These are phyloP conservation scores for Clostera curtula DNA, from an alignment of 2,888 invertebrate species.

Conservation along the genomic window DNA sequence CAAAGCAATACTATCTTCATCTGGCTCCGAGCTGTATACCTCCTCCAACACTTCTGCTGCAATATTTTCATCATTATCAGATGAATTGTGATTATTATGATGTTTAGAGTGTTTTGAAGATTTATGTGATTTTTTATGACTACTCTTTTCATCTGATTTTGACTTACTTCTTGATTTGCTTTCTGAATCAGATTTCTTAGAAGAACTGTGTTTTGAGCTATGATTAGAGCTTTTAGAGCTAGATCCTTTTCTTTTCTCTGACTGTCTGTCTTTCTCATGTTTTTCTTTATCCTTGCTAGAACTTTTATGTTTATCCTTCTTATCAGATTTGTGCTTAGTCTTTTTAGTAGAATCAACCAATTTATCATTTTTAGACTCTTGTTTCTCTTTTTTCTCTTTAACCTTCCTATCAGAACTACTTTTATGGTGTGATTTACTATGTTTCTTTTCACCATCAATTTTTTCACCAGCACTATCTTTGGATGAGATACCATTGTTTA, in stretches of 20 bases:
- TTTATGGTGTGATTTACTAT: constrained; percentile 31
- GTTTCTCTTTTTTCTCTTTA: constrained; percentile 26
- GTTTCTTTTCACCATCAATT: constrained; percentile 17
- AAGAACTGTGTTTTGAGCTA: constrained; percentile 28
- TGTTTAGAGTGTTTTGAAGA: constrained; percentile 39
- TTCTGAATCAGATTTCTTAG: constrained; percentile 31
- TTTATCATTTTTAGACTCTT: constrained; percentile 33
- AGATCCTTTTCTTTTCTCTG: constrained; percentile 35
- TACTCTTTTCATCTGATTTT: constrained; percentile 25
- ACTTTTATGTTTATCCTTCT: constrained; percentile 37
- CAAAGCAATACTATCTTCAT: constrained; percentile 82
- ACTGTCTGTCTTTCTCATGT: constrained; percentile 36
- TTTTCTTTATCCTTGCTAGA: constrained; percentile 43
- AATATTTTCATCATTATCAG: constrained; percentile 35
- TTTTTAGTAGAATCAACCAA: constrained; percentile 35
- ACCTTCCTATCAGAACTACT: constrained; percentile 32
- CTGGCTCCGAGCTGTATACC: constrained; percentile 66
- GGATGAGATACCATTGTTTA: constrained; percentile 21
- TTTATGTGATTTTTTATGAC: constrained; percentile 34
- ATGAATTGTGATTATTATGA: constrained; percentile 28
- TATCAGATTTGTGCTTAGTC: constrained; percentile 33
- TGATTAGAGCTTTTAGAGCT: constrained; percentile 30
- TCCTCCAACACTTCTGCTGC: constrained; percentile 27
- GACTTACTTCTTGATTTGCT: constrained; percentile 32
- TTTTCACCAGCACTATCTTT: constrained; percentile 21